phyloP scores from a whole-genome alignment of 2,888 invertebrate species.

The Melangyna quadrimaculata region DNA sequence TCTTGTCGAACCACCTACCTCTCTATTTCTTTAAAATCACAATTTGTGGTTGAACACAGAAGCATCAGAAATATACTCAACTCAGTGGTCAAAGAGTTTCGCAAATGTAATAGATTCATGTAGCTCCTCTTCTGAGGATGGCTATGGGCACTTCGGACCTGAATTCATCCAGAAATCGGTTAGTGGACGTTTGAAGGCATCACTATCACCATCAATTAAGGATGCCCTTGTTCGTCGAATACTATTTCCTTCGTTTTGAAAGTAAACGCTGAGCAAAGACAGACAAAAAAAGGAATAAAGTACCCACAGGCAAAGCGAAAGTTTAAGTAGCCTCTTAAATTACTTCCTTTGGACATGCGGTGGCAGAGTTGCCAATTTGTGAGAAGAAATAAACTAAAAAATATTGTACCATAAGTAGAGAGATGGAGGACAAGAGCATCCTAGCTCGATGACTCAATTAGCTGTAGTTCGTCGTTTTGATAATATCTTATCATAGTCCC shows the following conservation, averaged over 20 bases:
- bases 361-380: not conserved
- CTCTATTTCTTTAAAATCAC: conserved; percentile 46
- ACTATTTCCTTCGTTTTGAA: conserved; percentile 45
- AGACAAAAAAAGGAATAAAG: not conserved
- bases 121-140: not conserved
- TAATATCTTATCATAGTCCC: too few relatives aligned
- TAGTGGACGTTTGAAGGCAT: conserved; percentile 50
- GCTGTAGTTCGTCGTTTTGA: too few relatives aligned
- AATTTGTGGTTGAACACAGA: conserved; percentile 64
- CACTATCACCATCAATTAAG: conserved; percentile 47
- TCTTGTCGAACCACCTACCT: not conserved
- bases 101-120: conserved; percentile 37
- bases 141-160: not conserved
- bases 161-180: conserved; percentile 54
- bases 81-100: conserved; percentile 54
- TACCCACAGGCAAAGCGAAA: conserved; percentile 35
- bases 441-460: too few relatives aligned
- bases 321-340: conserved; percentile 6
- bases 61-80: conserved; percentile 9
- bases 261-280: conserved; percentile 32
- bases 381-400: not conserved
- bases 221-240: conserved; percentile 33
- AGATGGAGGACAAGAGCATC: too few relatives aligned
- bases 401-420: too few relatives aligned
- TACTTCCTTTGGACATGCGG: not conserved